Conservation (phyloP, 2,888 invertebrate genomes). For the Orthosia cruda region DNA sequence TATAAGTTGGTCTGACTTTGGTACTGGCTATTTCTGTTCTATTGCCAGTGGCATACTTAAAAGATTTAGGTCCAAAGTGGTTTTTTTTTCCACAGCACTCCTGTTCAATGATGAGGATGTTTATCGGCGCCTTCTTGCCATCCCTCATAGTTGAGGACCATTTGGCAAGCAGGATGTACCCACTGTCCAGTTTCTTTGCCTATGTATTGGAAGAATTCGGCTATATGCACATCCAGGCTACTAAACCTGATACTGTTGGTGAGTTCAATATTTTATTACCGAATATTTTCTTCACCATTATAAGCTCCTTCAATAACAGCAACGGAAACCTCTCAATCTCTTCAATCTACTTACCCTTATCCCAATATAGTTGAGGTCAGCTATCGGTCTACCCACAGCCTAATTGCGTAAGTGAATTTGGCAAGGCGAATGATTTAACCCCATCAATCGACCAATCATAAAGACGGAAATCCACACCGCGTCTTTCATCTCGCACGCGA, state of each 20-base stretch:
- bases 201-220: slow-evolving; percentile 80
- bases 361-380: too few species aligned
- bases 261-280: slow-evolving; percentile 64
- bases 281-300: too few species aligned
- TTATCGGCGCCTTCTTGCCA: slow-evolving; percentile 89
- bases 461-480: too few species aligned
- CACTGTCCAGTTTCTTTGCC: slow-evolving; percentile 76
- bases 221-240: slow-evolving; percentile 95
- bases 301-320: not conserved
- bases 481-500: too few species aligned
- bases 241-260: slow-evolving; percentile 98
- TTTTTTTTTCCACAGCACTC: slow-evolving; percentile 66
- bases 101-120: slow-evolving; percentile 68
- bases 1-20: too few species aligned
- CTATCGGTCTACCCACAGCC: too few species aligned
- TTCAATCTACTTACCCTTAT: too few species aligned
- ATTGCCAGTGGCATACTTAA: not conserved
- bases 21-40: not conserved
- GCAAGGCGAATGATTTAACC: too few species aligned
- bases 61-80: not conserved
- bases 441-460: too few species aligned
- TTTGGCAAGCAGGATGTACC: slow-evolving; percentile 89
- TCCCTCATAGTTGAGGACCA: slow-evolving; percentile 89
- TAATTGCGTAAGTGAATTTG: too few species aligned
- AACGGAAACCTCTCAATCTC: not conserved